Evolutionary conservation across 2,888 invertebrate genomes (phyloP), one percentile per base, ranked within the genome.

Genomic region (Eupithecia vulgata): DNA sequence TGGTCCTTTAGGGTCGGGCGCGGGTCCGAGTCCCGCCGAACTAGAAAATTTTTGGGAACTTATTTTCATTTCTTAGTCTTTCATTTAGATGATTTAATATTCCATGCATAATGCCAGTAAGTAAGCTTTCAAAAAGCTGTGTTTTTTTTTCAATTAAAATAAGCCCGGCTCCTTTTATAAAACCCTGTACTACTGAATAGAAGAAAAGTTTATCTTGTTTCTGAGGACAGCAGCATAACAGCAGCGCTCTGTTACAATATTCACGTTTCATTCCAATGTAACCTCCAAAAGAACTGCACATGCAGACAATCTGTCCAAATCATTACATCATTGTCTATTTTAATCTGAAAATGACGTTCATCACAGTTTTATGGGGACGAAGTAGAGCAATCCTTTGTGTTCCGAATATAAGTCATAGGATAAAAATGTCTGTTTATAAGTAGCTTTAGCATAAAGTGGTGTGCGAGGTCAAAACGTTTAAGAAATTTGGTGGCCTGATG

Each of bases 291-390:
- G 5, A 25, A 25, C 25, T 57, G 80, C 76, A 81, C 78, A 79
- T 79, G 78, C 79, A 78, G 73, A 77, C 79, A 81, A 79, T 80
- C 78, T 79, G 72, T 67, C 74, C 25, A 77, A 76, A 77, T 78
- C 71, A 75, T 80, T 71, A 78, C 75, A 74, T 82, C 81, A 82
- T 82, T 77, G 68, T 77, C 81, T 82, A 83, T 83, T 82, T 81
- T 76, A 76, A 76, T 76, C 78, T 66, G 64, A 76, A 65, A 78
- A 79, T 78, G 76, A 78, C 71, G 74, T 73, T 79, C 79, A 75
- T 74, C 79, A 73, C 78, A 71, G 72, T 81, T 85, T 83, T 84
- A 84, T 78, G 82, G 81, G 79, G 72, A 81, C 81, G 76, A 81
- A 83, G 78, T 80, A 74, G 78, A 69, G 71, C 75, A 67, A 71